A percentile compares a stretch with the other conserved stretches of the same genome.
Conservation (phyloP, 2,797 vertebrate species). For the Oreonectes daqikongensis region DNA sequence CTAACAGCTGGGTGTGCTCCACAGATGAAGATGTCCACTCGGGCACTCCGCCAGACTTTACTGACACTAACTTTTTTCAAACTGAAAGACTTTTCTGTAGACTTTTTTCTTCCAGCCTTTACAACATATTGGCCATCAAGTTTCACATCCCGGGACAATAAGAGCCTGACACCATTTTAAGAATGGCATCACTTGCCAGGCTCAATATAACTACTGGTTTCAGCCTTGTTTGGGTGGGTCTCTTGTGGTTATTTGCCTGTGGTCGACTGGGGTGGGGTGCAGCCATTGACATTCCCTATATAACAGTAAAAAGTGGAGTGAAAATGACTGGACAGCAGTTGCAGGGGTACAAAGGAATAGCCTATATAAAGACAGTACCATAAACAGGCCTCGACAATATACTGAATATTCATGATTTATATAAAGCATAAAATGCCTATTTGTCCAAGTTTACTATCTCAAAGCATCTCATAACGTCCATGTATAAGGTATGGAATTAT, state of each 20-base stretch:
- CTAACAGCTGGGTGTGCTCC: slow-evolving; percentile 30
- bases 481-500: slow-evolving; percentile 1
- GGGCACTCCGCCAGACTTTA: slow-evolving; percentile 9
- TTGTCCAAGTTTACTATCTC: not conserved
- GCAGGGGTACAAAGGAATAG: not conserved
- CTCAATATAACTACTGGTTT: slow-evolving; percentile 68
- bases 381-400: too few relatives aligned
- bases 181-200: slow-evolving; percentile 72
- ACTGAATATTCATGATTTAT: too few relatives aligned
- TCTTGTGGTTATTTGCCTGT: slow-evolving; percentile 66
- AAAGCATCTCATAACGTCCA: not conserved
- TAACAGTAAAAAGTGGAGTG: slow-evolving; percentile 27
- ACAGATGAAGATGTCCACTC: slow-evolving; percentile 8
- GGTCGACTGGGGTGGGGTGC: slow-evolving; percentile 66
- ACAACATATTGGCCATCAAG: not conserved
- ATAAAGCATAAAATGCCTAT: not conserved
- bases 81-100: not conserved
- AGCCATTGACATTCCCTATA: slow-evolving; percentile 65
- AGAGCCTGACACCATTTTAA: slow-evolving; percentile 55
- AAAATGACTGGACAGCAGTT: slow-evolving; percentile 27
- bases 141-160: slow-evolving; percentile 35
- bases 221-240: slow-evolving; percentile 76
- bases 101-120: not conserved
- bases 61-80: not conserved
- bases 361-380: not conserved